Conservation (phyloP, 1,140 invertebrate genomes). For the Hyles euphorbiae region DNA sequence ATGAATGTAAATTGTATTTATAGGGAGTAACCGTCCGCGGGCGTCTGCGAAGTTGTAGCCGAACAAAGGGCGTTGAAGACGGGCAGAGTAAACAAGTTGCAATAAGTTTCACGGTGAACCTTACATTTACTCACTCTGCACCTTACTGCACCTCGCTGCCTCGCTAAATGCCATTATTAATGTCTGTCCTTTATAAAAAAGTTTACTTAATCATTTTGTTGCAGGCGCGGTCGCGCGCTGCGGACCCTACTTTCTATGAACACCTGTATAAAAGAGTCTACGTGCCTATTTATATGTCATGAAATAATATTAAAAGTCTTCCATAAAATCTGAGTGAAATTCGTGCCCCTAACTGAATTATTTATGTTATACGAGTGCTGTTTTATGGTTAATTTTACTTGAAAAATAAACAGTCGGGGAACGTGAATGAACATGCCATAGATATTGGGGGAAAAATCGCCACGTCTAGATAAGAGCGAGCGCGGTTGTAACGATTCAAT, state of each 20-base stretch:
- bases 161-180: conserved; percentile 40
- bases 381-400: no score
- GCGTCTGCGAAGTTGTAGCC: conserved; percentile 50
- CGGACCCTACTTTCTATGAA: no score
- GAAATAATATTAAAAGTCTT: no score
- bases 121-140: conserved; percentile 37
- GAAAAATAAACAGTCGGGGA: neutral
- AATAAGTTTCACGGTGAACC: conserved; percentile 47
- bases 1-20: conserved; percentile 65
- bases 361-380: no score
- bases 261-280: no score
- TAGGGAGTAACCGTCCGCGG: conserved; percentile 46
- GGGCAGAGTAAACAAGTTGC: conserved; percentile 53
- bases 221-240: neutral
- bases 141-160: conserved; percentile 19
- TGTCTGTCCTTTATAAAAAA: conserved; percentile 11
- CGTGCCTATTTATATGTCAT: no score
- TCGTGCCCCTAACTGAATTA: no score
- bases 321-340: no score
- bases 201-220: neutral
- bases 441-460: conserved; percentile 15
- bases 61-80: conserved; percentile 51
- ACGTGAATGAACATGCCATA: conserved; percentile 22
- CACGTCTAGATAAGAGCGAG: conserved; percentile 19
- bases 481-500: conserved; percentile 32